Conservation (phyloP, 1,140 invertebrate genomes). For the Drosophila azteca region DNA sequence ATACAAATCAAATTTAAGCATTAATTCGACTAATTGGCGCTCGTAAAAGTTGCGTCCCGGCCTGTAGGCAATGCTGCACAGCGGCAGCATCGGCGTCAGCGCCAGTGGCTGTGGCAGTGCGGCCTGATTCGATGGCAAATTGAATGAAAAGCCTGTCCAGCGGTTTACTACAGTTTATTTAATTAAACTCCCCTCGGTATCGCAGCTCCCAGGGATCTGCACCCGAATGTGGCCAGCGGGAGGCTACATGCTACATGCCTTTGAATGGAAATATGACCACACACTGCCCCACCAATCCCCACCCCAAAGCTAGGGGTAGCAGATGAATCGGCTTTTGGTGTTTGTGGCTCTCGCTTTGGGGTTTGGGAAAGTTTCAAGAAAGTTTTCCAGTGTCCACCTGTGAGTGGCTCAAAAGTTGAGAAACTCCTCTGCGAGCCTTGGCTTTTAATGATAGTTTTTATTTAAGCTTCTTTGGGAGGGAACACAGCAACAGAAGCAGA, state of each 20-base stretch:
- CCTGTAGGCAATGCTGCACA: background rate
- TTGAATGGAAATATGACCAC: background rate
- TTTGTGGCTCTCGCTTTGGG: no score
- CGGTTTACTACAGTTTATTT: slow-evolving; percentile 48
- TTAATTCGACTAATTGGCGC: slow-evolving; percentile 60
- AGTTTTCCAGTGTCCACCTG: background rate
- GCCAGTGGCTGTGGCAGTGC: background rate
- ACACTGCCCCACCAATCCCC: no score
- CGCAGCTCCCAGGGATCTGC: background rate
- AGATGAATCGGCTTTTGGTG: no score
- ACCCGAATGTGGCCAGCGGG: background rate
- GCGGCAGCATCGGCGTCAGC: background rate
- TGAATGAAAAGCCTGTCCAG: slow-evolving; percentile 54
- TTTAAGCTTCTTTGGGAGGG: background rate
- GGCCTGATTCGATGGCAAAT: slow-evolving; percentile 34
- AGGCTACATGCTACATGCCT: no score
- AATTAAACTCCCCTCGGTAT: slow-evolving; percentile 40
- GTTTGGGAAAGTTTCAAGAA: background rate
- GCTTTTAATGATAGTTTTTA: background rate
- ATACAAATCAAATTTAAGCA: slow-evolving; percentile 60
- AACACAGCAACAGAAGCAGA: background rate
- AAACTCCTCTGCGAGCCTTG: background rate
- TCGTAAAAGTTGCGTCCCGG: slow-evolving; percentile 30
- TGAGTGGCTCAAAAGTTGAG: no score
- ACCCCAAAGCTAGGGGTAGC: no score